Evolutionary conservation across 2,113 vertebrate genomes (phyloP), one percentile per base, ranked within the genome.

Genomic region (Calyptommatus sinebrachiatus): DNA sequence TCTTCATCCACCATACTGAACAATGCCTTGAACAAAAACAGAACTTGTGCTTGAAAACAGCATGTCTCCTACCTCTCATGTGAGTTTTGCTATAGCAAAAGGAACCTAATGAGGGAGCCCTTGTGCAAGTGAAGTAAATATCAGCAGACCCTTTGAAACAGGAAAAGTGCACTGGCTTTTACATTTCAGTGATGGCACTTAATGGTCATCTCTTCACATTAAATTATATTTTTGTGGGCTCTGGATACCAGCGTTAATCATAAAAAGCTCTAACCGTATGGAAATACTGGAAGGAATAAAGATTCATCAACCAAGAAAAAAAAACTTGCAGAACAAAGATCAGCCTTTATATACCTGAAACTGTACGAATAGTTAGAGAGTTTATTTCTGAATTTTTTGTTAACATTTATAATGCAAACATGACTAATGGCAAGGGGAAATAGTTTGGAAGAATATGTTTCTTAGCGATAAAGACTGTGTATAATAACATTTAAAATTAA

Each of bases 221-320:
- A 68, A 65, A 65, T 22, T 74, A 7, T 0, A 0, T 82, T 75
- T 75, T 85, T 67, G 77, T 35, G 14, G 57, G n/a, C n/a, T 72
- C 50, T 72, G 8, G 46, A 45, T 71, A 10, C 0, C 73, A 66
- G 2, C 57, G 46, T 71, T 79, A 85, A 76, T 24, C 45, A 77
- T 57, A 46, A 79, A 67, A 62, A 84, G 60, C 46, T n/a, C 1
- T 22, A 65, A 61, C 26, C 60, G 82, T 84, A 80, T 83, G 31
- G 68, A 82, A 85, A 87, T 78, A 26, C 26, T 5, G 85, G 74
- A 11, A 70, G 60, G 41, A 85, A 28, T 83, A 76, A 71, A 75
- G 78, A 7, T 88, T 84, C 46, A 69, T 86, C 73, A 77, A 78
- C 8, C 28, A 73, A 72, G 61, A 87, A 87, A 71, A 87, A 87